A percentile compares a stretch with the other conserved stretches of the same genome.
These are phyloP conservation scores for Cervus canadensis DNA, from an alignment of 2,113 vertebrate species.

Conservation along the genomic window DNA sequence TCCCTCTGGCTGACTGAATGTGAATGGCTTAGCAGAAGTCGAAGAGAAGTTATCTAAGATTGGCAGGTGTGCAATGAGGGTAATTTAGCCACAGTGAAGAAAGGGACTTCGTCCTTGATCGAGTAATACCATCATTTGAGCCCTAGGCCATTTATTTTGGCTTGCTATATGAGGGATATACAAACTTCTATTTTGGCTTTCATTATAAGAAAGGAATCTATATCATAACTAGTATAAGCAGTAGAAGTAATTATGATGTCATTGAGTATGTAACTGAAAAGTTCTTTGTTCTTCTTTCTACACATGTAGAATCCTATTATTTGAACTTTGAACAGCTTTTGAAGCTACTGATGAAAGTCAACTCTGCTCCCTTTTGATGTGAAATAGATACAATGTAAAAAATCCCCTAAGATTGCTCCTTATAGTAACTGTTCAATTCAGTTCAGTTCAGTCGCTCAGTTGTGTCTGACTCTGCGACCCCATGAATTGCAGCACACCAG, in stretches of 20 bases:
- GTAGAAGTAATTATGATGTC: neutral
- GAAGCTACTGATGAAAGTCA: neutral
- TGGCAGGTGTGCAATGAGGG: neutral
- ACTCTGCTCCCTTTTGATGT: neutral
- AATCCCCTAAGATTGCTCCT: neutral
- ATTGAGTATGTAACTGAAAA: neutral
- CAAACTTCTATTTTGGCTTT: neutral
- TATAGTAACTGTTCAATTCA: neutral
- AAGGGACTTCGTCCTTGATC: neutral
- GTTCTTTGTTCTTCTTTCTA: neutral
- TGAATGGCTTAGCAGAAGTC: neutral
- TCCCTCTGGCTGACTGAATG: neutral
- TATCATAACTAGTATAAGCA: neutral
- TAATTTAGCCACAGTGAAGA: neutral
- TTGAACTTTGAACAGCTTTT: neutral
- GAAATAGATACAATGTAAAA: neutral
- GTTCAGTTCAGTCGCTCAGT: neutral
- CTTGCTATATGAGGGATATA: neutral
- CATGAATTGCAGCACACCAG: rapidly evolving
- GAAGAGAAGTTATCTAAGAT: neutral
- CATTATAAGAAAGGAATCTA: neutral
- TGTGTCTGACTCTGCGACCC: rapidly evolving
- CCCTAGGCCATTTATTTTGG: neutral
- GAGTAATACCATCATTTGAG: neutral
- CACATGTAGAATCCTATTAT: neutral